These are phyloP conservation scores for Vipera latastei DNA, from an alignment of 2,797 vertebrate genomes.

Conservation along the genomic window DNA sequence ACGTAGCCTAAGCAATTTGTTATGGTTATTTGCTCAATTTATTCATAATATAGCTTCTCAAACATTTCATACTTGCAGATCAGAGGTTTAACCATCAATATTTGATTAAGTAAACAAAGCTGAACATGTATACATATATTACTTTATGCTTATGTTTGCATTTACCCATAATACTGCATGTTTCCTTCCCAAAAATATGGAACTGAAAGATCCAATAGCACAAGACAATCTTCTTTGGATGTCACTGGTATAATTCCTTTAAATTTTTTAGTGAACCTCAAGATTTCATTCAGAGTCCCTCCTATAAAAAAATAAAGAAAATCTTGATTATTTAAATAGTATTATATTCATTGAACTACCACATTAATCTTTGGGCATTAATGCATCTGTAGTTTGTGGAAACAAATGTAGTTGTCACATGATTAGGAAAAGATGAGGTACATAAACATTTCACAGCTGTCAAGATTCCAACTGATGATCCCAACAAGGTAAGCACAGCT, in stretches of 20 bases:
- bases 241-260: constrained; percentile 83
- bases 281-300: constrained; percentile 76
- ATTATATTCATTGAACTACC: neutral
- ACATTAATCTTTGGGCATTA: neutral
- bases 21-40: neutral
- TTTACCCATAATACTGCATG: constrained; percentile 84
- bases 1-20: neutral
- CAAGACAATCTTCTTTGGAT: constrained; percentile 71
- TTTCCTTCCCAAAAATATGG: constrained; percentile 87
- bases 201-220: constrained; percentile 78
- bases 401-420: neutral
- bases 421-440: neutral
- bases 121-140: neutral
- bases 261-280: constrained; percentile 73
- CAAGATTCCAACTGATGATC: too few relatives aligned
- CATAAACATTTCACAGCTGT: neutral
- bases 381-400: neutral
- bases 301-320: constrained; percentile 68
- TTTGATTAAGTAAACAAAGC: constrained; percentile 28
- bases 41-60: neutral
- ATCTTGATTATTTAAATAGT: neutral
- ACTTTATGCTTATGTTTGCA: neutral
- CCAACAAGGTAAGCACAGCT: too few relatives aligned
- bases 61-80: neutral
- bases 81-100: neutral